Evolutionary conservation across 2,113 vertebrate genomes (phyloP).

Genomic region (Pogonocichla stellata): DNA sequence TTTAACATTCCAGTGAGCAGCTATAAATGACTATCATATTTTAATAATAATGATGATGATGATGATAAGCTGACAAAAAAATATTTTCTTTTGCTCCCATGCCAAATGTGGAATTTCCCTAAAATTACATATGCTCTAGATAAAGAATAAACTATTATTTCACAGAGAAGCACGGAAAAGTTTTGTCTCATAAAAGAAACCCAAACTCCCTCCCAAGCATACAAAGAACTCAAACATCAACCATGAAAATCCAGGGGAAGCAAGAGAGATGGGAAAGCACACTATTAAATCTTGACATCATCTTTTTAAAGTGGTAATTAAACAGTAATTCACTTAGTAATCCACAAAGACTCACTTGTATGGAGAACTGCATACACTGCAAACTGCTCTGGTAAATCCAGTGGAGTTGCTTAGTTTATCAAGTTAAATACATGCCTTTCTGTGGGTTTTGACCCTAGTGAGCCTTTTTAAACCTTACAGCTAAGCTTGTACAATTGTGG

Average conservation of each 20-base stretch:
- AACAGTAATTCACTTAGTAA: neutral
- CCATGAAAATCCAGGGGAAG: neutral
- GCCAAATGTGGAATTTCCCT: constrained; percentile 53
- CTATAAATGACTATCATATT: constrained; percentile 61
- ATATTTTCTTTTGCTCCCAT: constrained; percentile 42
- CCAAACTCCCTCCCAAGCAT: neutral
- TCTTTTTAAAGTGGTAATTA: neutral
- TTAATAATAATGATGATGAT: constrained; percentile 52
- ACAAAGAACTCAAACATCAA: neutral
- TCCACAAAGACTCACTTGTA: neutral
- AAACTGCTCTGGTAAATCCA: neutral
- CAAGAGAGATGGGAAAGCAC: neutral
- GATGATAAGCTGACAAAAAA: constrained; percentile 54
- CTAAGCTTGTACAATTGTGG: neutral
- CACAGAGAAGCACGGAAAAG: neutral
- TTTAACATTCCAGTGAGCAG: constrained; percentile 57
- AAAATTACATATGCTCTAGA: constrained; percentile 16
- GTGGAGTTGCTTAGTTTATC: neutral
- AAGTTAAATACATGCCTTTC: neutral
- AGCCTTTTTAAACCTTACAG: neutral
- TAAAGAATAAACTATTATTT: constrained; percentile 20
- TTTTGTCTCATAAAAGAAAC: neutral
- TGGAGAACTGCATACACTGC: neutral
- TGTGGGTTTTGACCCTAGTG: neutral
- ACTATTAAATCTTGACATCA: neutral